Conservation (phyloP, 2,113 vertebrate species). For the Istiophorus platypterus region DNA sequence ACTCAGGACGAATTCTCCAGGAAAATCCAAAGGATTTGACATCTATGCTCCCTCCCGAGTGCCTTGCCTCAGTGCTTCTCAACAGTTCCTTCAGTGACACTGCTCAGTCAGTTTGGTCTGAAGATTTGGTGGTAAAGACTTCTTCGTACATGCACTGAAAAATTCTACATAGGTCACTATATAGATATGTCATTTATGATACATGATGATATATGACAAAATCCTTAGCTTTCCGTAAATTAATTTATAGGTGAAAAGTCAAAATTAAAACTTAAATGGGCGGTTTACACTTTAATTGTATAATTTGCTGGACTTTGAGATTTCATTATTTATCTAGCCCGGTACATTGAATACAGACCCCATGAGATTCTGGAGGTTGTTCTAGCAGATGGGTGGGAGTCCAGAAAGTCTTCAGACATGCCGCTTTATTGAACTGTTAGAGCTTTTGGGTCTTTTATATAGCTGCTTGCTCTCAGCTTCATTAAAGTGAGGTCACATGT, state of each 20-base stretch:
- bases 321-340: background rate
- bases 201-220: background rate
- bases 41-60: no score
- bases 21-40: no score
- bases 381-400: constrained; percentile 16
- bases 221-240: background rate
- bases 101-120: background rate
- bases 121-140: background rate
- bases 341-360: constrained; percentile 10
- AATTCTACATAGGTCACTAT: background rate
- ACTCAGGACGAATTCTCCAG: no score
- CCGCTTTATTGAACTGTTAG: constrained; percentile 4
- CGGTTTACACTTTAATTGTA: background rate
- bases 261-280: background rate
- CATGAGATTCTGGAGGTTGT: constrained; percentile 1
- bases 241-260: background rate
- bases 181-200: background rate
- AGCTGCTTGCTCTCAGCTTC: constrained; percentile 10
- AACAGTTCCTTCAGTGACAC: background rate
- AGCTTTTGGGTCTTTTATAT: background rate
- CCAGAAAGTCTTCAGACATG: constrained; percentile 12
- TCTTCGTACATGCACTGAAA: background rate
- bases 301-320: background rate
- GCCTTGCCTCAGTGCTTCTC: no score
- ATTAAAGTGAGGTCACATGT: background rate